These are phyloP conservation scores for Melanotaenia parkinsoni DNA, from an alignment of 2,797 vertebrate genomes.

Conservation along the genomic window DNA sequence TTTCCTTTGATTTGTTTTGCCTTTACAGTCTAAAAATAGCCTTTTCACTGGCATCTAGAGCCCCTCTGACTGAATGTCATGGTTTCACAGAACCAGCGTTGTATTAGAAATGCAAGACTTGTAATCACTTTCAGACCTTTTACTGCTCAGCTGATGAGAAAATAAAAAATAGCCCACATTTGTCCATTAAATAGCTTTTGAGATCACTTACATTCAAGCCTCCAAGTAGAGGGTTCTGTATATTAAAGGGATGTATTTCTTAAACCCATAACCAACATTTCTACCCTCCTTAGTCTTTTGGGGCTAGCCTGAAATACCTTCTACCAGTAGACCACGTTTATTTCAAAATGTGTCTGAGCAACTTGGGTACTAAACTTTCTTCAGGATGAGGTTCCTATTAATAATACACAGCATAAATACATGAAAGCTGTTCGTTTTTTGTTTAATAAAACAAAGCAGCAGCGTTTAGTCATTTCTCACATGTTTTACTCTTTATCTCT, in stretches of 20 bases:
- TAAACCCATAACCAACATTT: background rate
- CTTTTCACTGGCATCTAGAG: background rate
- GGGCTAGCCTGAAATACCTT: background rate
- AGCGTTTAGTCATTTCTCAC: background rate
- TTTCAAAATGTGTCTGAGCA: background rate
- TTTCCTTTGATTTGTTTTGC: background rate
- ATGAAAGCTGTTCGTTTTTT: background rate
- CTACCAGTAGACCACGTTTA: background rate
- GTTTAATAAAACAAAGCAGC: background rate
- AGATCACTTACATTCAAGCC: background rate
- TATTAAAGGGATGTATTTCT: background rate
- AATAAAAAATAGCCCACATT: background rate
- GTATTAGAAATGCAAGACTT: background rate
- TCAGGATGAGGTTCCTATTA: background rate
- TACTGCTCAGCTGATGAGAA: background rate
- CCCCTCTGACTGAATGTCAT: background rate
- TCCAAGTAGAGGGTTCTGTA: background rate
- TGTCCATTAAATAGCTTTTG: background rate
- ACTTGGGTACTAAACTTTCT: background rate
- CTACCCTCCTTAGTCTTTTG: background rate
- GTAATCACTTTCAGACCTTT: background rate
- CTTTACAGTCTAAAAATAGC: background rate
- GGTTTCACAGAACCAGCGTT: background rate
- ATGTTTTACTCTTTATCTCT: conserved; percentile 11
- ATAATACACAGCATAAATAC: background rate